Evolutionary conservation across 64 coral and sea anemone genomes (phyloP), one percentile per base, ranked within the genome.

Genomic region (Porites lutea): DNA sequence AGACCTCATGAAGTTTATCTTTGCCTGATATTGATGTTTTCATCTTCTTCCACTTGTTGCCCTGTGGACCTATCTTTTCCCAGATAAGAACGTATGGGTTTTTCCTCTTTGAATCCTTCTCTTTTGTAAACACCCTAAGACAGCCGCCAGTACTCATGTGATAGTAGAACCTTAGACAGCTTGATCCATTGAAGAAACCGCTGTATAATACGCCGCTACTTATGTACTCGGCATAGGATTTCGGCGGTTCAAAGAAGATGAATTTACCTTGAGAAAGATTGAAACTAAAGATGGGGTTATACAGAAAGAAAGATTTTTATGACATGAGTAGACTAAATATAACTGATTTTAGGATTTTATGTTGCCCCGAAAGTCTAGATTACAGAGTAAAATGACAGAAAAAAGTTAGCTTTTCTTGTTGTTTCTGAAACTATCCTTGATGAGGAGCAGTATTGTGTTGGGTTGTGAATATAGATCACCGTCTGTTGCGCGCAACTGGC

Each of bases 1-100:
- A 51, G 49, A 65, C 18, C 45, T 54, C 57, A 9, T 57, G 65
- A 65, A 37, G 59, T 82, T 82, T 43, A 3, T 65, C 13, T 46
- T 2, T 16, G 37, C 79, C 79, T 8, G 59, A 63, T 6, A 82
- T 64, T 18, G 43, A 48, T 82, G 7, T 64, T 48, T 82, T 60
- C 79, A 82, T 82, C 37, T 62, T 48, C 4, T 60, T 64, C 79
- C 58, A 64, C 15, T 6, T 65, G 16, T 65, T 65, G 10, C 79
- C 59, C 44, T 82, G 79, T 19, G 3, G 59, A 47, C 79, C 79
- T 13, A 6, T 8, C 18, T 47, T 46, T 65, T 82, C 57, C 79
- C 79, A 82, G n/a, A 82, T 82, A 16, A 82, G 45, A 2, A 82
- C 79, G 3, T 45, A 82, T 16, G 79, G 79, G 79, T 82, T 82